A percentile compares a stretch with the other conserved stretches of the same genome.
These are phyloP conservation scores for Drosophila santomea DNA, from an alignment of 1,140 invertebrate species.

Conservation along the genomic window DNA sequence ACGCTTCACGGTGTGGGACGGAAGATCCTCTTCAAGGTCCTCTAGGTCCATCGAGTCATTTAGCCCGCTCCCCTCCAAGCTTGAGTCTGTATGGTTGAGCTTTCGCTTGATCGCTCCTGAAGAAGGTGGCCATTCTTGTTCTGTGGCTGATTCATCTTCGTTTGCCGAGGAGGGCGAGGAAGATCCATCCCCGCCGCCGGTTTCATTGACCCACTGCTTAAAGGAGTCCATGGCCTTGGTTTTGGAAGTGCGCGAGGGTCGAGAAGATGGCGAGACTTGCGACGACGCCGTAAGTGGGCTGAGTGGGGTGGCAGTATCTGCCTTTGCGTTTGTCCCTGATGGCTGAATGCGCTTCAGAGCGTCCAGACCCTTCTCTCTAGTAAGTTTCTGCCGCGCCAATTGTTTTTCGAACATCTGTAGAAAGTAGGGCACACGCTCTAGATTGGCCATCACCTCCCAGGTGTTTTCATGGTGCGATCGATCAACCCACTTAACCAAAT, in stretches of 20 bases:
- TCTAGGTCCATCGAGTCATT: constrained; percentile 75
- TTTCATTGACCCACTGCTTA: constrained; percentile 88
- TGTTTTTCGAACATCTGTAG: constrained; percentile 92
- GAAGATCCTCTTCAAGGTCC: constrained; percentile 79
- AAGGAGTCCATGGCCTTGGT: constrained; percentile 92
- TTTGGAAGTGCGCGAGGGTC: constrained; percentile 91
- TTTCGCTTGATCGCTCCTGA: constrained; percentile 72
- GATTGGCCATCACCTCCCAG: constrained; percentile 91
- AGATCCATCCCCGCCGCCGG: constrained; percentile 55
- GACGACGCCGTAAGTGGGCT: constrained; percentile 49
- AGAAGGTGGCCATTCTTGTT: constrained; percentile 70
- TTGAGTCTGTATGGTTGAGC: constrained; percentile 73
- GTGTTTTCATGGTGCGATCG: constrained; percentile 90
- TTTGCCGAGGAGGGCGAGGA: constrained; percentile 69
- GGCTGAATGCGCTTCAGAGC: constrained; percentile 83
- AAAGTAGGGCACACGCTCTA: constrained; percentile 90
- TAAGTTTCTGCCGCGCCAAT: constrained; percentile 90
- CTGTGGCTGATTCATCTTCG: constrained; percentile 62
- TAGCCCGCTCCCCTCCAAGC: constrained; percentile 50
- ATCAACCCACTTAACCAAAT: constrained; percentile 93
- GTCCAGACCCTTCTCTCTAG: constrained; percentile 85
- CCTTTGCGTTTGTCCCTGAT: constrained; percentile 14
- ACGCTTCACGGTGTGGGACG: constrained; percentile 77
- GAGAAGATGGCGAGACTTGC: constrained; percentile 84
- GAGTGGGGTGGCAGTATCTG: constrained; percentile 22